Percentiles rank a stretch among this genome's conserved stretches.
These are phyloP conservation scores for Sebastes fasciatus DNA, from an alignment of 2,113 vertebrate species.

Conservation along the genomic window DNA sequence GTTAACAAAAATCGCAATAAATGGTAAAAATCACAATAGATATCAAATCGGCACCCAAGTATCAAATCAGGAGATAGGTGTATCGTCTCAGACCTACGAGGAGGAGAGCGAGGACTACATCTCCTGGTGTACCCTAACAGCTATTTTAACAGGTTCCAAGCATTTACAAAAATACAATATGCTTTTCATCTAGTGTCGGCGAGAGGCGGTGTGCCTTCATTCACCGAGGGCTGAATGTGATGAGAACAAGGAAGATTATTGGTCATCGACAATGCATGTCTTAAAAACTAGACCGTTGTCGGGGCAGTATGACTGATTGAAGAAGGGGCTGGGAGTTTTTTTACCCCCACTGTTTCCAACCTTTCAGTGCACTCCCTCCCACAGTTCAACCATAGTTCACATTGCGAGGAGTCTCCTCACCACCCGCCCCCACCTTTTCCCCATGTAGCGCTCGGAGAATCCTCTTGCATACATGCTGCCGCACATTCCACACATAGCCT, in stretches of 20 bases:
- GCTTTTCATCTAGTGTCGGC: conserved; percentile 43
- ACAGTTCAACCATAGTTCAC: conserved; percentile 76
- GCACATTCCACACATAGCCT: conserved; percentile 48
- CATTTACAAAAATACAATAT: conserved; percentile 28
- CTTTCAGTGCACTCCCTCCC: conserved; percentile 68
- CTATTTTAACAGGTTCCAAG: conserved; percentile 40
- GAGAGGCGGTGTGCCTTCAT: conserved; percentile 19
- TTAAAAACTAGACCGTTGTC: conserved; percentile 39
- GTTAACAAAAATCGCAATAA: too few relatives aligned
- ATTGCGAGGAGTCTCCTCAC: conserved; percentile 49
- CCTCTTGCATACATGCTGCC: conserved; percentile 36
- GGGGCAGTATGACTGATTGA: conserved; percentile 57
- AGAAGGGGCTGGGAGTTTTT: conserved; percentile 54
- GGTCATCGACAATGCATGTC: conserved; percentile 41
- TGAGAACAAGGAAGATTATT: conserved; percentile 47
- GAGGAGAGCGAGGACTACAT: conserved; percentile 16
- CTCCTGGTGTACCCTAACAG: conserved; percentile 19
- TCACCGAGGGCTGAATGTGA: conserved; percentile 39
- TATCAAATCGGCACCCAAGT: too few relatives aligned
- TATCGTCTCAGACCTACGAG: too few relatives aligned
- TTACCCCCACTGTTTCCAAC: conserved; percentile 66
- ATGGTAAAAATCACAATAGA: too few relatives aligned
- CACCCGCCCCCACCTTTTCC: conserved; percentile 19
- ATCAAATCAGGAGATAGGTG: too few relatives aligned
- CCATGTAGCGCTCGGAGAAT: conserved; percentile 26